Percentiles rank a stretch among this genome's conserved stretches.
These are phyloP conservation scores for Aquatica leii DNA, from an alignment of 2,888 invertebrate species.

Conservation along the genomic window DNA sequence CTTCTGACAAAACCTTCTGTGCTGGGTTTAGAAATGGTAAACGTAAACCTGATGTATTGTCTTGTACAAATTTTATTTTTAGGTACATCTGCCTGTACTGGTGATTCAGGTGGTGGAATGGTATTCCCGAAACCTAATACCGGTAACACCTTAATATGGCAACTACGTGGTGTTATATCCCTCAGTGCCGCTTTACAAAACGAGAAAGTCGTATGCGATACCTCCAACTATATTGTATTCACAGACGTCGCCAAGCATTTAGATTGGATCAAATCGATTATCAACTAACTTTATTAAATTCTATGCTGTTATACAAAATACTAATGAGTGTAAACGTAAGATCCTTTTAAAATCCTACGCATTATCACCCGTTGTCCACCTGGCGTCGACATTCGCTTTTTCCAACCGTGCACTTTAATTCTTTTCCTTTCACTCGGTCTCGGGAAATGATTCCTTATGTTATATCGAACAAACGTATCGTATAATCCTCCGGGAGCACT, in stretches of 20 bases:
- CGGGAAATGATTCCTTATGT: constrained; percentile 76
- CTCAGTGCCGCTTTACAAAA: constrained; percentile 67
- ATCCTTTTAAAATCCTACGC: constrained; percentile 79
- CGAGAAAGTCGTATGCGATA: constrained; percentile 65
- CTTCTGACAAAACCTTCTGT: constrained; percentile 63
- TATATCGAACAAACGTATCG: constrained; percentile 55
- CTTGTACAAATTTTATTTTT: neutral
- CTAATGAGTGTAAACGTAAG: constrained; percentile 74
- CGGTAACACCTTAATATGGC: constrained; percentile 49
- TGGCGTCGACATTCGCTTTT: constrained; percentile 72
- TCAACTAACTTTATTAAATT: constrained; percentile 10
- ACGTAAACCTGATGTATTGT: neutral
- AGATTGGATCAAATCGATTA: constrained; percentile 58
- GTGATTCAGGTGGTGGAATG: constrained; percentile 60
- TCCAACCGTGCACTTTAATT: constrained; percentile 76
- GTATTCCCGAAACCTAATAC: constrained; percentile 52
- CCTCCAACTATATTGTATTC: constrained; percentile 68
- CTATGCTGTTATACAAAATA: constrained; percentile 11
- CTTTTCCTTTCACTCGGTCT: constrained; percentile 77
- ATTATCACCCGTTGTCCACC: constrained; percentile 76
- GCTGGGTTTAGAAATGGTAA: constrained; percentile 55
- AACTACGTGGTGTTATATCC: constrained; percentile 64
- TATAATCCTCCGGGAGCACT: constrained; percentile 54
- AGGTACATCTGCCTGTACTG: constrained; percentile 68
- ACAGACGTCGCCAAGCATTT: constrained; percentile 68